Percentiles rank a stretch among this genome's conserved stretches.
These are phyloP conservation scores for Microcebus murinus DNA, from an alignment of 2,113 vertebrate species.

Conservation along the genomic window DNA sequence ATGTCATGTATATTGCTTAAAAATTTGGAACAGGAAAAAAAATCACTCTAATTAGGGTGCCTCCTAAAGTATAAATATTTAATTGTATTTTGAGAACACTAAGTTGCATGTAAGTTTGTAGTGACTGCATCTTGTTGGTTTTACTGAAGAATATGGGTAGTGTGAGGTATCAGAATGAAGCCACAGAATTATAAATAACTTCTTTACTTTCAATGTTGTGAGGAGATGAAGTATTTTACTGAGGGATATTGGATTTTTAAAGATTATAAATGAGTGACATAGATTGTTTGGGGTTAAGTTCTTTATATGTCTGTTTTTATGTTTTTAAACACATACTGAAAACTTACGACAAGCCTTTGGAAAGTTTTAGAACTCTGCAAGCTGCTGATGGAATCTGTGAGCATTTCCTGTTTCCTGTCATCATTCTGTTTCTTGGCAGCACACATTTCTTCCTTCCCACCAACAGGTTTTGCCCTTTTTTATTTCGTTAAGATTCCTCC, in stretches of 20 bases:
- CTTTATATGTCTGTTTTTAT: background rate
- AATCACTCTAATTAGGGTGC: background rate
- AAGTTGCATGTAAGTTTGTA: background rate
- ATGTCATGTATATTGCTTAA: background rate
- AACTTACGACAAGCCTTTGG: background rate
- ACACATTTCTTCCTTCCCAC: background rate
- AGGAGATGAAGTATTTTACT: background rate
- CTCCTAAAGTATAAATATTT: background rate
- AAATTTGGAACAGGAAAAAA: background rate
- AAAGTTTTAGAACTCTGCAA: background rate
- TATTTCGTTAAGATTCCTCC: constrained; percentile 91
- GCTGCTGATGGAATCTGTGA: background rate
- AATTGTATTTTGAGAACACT: background rate
- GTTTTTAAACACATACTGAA: background rate
- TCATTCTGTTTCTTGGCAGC: background rate
- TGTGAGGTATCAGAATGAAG: background rate
- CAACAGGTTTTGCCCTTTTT: constrained; percentile 35
- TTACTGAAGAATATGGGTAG: background rate
- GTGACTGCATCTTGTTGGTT: background rate
- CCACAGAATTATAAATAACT: background rate
- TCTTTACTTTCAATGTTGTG: background rate
- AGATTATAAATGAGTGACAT: background rate
- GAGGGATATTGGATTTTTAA: background rate
- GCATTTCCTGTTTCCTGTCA: background rate
- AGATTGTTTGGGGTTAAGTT: background rate